A percentile compares a stretch with the other conserved stretches of the same genome.
These are phyloP conservation scores for Myxocyprinus asiaticus DNA, from an alignment of 2,113 vertebrate genomes.

Conservation along the genomic window DNA sequence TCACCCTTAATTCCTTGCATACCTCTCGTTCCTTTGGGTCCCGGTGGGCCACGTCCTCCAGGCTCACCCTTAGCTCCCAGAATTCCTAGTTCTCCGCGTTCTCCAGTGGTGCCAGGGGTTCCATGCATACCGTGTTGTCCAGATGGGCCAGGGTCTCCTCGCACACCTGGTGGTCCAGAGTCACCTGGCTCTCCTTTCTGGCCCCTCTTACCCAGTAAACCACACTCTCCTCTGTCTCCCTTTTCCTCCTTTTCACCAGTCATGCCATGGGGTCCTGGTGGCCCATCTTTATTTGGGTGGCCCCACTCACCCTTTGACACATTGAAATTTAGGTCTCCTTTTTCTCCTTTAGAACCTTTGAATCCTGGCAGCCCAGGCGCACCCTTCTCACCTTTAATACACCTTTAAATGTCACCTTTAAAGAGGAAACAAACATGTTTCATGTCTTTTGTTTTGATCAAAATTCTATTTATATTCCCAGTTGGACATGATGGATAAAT, in stretches of 20 bases:
- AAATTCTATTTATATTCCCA: neutral
- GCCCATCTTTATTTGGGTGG: slow-evolving; percentile 69
- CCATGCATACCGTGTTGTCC: slow-evolving; percentile 81
- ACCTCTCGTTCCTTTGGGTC: slow-evolving; percentile 80
- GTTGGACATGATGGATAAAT: neutral
- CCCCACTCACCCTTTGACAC: slow-evolving; percentile 89
- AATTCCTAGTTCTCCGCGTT: slow-evolving; percentile 78
- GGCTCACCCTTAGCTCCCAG: slow-evolving; percentile 85
- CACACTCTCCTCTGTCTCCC: slow-evolving; percentile 84
- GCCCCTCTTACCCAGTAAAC: slow-evolving; percentile 80
- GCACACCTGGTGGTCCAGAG: slow-evolving; percentile 78
- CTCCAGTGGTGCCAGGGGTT: slow-evolving; percentile 76
- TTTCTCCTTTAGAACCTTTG: slow-evolving; percentile 83
- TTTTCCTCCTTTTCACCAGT: slow-evolving; percentile 81
- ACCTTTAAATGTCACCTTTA: slow-evolving; percentile 85
- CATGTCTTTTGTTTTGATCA: neutral
- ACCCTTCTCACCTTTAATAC: slow-evolving; percentile 88
- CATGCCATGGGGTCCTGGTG: slow-evolving; percentile 73
- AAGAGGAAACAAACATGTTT: slow-evolving; percentile 12
- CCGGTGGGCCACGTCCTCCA: slow-evolving; percentile 75
- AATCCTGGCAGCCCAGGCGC: slow-evolving; percentile 75
- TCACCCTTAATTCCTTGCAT: slow-evolving; percentile 81
- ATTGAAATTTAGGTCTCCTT: slow-evolving; percentile 84
- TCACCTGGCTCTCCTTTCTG: slow-evolving; percentile 82
- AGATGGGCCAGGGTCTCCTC: slow-evolving; percentile 80